Percentiles rank a stretch among this genome's conserved stretches.
Evolutionary conservation across 1,140 invertebrate genomes (phyloP).

Genomic region (Galendromus occidentalis): DNA sequence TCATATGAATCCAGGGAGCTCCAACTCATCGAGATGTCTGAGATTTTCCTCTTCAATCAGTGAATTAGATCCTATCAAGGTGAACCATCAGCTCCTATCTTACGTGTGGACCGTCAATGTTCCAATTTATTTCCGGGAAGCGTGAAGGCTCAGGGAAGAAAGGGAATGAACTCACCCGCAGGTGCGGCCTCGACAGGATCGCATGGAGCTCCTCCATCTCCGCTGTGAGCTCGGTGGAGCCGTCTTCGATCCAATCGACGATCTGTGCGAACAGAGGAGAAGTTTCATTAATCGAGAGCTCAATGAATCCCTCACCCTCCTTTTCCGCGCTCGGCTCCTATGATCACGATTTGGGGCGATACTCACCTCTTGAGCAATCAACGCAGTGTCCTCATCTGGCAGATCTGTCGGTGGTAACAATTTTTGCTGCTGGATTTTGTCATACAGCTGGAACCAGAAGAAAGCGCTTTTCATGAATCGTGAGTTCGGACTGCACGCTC

Average conservation of each 20-base stretch:
- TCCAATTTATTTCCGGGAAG: no score
- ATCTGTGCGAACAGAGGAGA: conserved; percentile 14
- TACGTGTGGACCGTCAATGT: no score
- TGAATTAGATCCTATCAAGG: no score
- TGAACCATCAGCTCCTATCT: no score
- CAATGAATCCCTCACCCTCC: no score
- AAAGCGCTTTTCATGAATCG: conserved; percentile 14
- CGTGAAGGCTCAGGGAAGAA: no score
- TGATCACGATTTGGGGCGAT: no score
- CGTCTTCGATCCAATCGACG: conserved; percentile 14
- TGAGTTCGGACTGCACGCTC: conserved; percentile 3
- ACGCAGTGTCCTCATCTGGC: conserved; percentile 48
- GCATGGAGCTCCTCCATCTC: conserved; percentile 52
- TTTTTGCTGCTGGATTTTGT: conserved; percentile 54
- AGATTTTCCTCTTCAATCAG: no score
- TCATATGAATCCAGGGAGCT: no score
- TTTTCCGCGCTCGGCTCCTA: no score
- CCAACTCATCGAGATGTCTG: no score
- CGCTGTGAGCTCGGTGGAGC: conserved; percentile 15
- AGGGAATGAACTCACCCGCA: conserved; percentile 49
- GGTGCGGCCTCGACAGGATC: conserved; percentile 53
- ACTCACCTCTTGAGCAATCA: conserved; percentile 40
- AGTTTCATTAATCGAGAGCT: conserved; percentile 6
- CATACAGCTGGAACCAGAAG: conserved; percentile 46
- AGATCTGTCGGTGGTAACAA: conserved; percentile 42